Evolutionary conservation across 2,113 vertebrate species (phyloP).

Genomic region (Donacobius atricapilla): DNA sequence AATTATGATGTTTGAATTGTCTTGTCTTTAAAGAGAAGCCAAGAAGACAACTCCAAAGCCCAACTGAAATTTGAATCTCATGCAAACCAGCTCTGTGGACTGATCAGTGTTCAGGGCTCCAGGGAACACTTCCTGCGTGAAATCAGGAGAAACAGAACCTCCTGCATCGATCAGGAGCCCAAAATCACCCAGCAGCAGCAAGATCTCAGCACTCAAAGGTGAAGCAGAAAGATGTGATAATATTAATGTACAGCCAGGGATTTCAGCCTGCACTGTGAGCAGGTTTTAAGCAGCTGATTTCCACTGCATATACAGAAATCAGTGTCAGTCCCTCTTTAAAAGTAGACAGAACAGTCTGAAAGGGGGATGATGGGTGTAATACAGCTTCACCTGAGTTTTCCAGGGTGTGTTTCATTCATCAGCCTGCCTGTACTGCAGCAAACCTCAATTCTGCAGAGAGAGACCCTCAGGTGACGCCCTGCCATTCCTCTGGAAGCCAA

Average conservation of each 20-base stretch:
- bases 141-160: neutral
- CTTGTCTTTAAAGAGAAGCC: slow-evolving; percentile 20
- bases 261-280: neutral
- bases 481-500: neutral
- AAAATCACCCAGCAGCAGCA: neutral
- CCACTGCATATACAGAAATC: neutral
- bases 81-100: neutral
- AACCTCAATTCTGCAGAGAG: neutral
- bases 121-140: neutral
- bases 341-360: neutral
- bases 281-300: neutral
- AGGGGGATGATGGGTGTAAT: neutral
- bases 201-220: neutral
- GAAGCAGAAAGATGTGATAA: neutral
- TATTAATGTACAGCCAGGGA: neutral
- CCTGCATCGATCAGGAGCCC: neutral
- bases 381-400: neutral
- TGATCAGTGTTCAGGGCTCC: neutral
- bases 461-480: neutral
- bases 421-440: neutral
- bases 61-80: neutral
- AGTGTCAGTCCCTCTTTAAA: neutral
- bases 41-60: neutral
- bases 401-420: neutral
- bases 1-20: neutral